Conservation (phyloP, 2,113 vertebrate species). For the Fulica atra region DNA sequence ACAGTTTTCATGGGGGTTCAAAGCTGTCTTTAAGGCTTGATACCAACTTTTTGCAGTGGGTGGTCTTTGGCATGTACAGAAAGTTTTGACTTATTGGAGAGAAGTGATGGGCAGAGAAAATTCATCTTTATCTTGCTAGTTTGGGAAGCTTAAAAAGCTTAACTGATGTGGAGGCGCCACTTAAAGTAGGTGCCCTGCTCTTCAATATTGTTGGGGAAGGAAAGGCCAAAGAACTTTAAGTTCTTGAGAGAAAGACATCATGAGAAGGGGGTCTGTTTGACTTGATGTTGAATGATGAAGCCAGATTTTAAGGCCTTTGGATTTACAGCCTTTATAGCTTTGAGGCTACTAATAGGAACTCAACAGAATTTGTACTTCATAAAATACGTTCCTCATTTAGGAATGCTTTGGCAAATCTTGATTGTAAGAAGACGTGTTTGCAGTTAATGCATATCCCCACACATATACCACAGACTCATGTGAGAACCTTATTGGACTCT, state of each 20-base stretch:
- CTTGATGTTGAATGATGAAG: neutral
- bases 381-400: neutral
- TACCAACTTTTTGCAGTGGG: neutral
- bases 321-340: neutral
- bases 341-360: neutral
- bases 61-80: neutral
- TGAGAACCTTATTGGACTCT: neutral
- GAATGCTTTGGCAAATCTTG: neutral
- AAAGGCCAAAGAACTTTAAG: neutral
- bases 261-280: neutral
- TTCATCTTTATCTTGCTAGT: neutral
- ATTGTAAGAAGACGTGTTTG: neutral
- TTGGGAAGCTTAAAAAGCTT: neutral
- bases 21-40: neutral
- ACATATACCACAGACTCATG: neutral
- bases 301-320: neutral
- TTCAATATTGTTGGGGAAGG: neutral
- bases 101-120: neutral
- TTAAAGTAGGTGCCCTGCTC: neutral
- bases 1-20: neutral
- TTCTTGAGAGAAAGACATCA: neutral
- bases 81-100: neutral
- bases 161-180: neutral
- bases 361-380: neutral
- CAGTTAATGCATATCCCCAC: neutral